These are phyloP conservation scores for Falco cherrug DNA, from an alignment of 2,797 vertebrate species.

Conservation along the genomic window DNA sequence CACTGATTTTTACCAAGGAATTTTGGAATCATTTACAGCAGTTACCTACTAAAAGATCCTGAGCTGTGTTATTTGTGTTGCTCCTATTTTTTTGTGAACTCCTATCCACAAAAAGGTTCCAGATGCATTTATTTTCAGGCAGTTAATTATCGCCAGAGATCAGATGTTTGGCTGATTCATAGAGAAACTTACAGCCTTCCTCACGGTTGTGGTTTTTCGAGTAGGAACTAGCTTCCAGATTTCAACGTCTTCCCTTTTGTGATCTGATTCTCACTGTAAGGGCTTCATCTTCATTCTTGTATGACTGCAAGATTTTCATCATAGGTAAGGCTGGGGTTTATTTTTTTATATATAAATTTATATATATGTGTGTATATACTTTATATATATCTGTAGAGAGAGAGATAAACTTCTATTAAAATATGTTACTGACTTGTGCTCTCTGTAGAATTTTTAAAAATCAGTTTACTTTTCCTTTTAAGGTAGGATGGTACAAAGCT, in stretches of 20 bases:
- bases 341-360: not conserved
- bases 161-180: conserved; percentile 66
- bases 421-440: not conserved
- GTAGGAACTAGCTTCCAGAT: conserved; percentile 43
- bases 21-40: not conserved
- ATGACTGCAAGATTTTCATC: conserved; percentile 32
- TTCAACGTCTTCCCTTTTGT: conserved; percentile 18
- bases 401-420: not conserved
- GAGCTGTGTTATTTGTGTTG: not conserved
- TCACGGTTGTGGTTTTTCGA: not conserved
- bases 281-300: not conserved
- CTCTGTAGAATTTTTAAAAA: not conserved
- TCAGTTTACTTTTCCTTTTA: not conserved
- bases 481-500: not conserved
- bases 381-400: not conserved
- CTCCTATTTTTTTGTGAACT: not conserved
- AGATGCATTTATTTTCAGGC: conserved; percentile 45
- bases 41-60: not conserved
- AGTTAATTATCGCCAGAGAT: conserved; percentile 57
- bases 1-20: not conserved
- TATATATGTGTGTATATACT: not conserved
- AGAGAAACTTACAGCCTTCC: conserved; percentile 33
- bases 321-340: conserved; percentile 33
- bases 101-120: not conserved
- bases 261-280: conserved; percentile 12